phyloP scores from a whole-genome alignment of 2,113 vertebrate species.

The Charina bottae region DNA sequence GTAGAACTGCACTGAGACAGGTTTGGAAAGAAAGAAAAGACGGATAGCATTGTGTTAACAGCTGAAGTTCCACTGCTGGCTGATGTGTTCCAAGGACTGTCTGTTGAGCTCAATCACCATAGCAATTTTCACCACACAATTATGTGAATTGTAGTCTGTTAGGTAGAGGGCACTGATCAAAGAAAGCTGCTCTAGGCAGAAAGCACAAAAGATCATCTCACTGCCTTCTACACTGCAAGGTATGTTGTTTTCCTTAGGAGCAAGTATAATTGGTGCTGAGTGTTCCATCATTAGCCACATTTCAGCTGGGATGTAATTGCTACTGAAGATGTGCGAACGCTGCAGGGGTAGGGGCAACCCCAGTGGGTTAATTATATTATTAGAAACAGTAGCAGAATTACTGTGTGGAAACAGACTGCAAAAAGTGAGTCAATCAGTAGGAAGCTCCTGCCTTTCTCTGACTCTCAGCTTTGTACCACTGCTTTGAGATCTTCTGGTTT shows the following conservation, averaged over 20 bases:
- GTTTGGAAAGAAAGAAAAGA: background rate
- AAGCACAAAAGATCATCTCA: background rate
- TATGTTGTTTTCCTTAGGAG: constrained; percentile 25
- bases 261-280: constrained; percentile 19
- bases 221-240: constrained; percentile 27
- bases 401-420: constrained; percentile 2
- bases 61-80: background rate
- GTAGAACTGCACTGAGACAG: background rate
- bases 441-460: background rate
- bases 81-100: background rate
- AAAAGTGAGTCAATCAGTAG: constrained; percentile 6
- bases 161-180: background rate
- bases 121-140: background rate
- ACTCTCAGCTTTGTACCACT: background rate
- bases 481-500: background rate
- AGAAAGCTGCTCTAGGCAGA: background rate
- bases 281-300: constrained; percentile 31
- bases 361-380: constrained; percentile 32
- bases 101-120: background rate
- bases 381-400: constrained; percentile 18
- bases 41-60: background rate
- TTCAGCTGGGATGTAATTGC: constrained; percentile 30
- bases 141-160: background rate
- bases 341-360: constrained; percentile 24
- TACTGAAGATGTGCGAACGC: constrained; percentile 14